Evolutionary conservation across 2,888 invertebrate species (phyloP).

Genomic region (Eristalis intricaria): DNA sequence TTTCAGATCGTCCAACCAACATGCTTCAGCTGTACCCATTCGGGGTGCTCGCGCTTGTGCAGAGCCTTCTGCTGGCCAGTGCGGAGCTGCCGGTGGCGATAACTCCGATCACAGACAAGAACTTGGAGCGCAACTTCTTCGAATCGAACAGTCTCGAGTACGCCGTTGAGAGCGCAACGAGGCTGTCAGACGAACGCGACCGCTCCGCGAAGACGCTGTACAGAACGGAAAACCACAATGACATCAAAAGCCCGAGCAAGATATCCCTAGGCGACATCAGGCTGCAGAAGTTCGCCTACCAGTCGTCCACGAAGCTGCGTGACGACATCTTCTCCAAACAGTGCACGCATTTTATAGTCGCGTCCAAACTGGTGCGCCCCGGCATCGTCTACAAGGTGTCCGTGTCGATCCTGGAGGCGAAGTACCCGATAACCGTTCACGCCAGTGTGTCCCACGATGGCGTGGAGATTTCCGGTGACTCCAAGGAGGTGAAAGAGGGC

Average conservation of each 20-base stretch:
- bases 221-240: conserved; percentile 55
- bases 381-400: conserved; percentile 93
- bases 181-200: conserved; percentile 24
- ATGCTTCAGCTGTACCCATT: conserved; percentile 7
- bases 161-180: conserved; percentile 43
- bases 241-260: conserved; percentile 48
- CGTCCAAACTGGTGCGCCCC: conserved; percentile 92
- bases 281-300: conserved; percentile 30
- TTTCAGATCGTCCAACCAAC: conserved; percentile 29
- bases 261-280: conserved; percentile 10
- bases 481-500: conserved; percentile 89
- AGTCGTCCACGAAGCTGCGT: conserved; percentile 36
- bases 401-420: conserved; percentile 89
- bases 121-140: conserved; percentile 32
- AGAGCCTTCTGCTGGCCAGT: not conserved
- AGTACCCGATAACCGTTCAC: conserved; percentile 89
- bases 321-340: conserved; percentile 66
- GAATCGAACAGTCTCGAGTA: conserved; percentile 58
- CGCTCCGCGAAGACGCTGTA: conserved; percentile 51
- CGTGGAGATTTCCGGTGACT: conserved; percentile 90
- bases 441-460: conserved; percentile 93
- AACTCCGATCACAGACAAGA: conserved; percentile 41
- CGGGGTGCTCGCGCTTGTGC: conserved; percentile 17
- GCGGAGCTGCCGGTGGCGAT: conserved; percentile 3
- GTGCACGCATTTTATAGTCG: conserved; percentile 91